phyloP scores from a whole-genome alignment of 2,113 vertebrate genomes.

The Scytalopus superciliaris region DNA sequence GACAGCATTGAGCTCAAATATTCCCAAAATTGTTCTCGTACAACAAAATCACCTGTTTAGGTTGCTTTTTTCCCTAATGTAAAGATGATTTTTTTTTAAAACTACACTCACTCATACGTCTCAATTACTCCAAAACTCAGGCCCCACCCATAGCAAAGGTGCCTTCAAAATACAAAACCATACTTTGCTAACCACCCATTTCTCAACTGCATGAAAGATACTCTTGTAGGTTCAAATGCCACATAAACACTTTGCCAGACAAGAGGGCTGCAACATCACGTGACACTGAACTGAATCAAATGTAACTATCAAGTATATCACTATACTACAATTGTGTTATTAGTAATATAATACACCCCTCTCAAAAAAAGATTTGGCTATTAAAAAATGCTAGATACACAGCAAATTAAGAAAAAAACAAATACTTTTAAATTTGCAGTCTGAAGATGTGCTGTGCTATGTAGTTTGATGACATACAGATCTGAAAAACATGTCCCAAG shows the following conservation, averaged over 20 bases:
- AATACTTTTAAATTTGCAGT: neutral
- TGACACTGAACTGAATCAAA: neutral
- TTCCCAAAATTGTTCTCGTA: neutral
- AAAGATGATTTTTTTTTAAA: neutral
- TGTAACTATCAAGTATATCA: neutral
- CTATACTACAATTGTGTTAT: neutral
- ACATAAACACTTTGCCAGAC: neutral
- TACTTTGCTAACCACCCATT: neutral
- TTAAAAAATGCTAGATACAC: neutral
- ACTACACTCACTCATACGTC: neutral
- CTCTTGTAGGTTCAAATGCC: neutral
- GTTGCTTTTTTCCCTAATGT: fast-evolving
- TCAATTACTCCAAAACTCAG: neutral
- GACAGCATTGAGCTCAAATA: neutral
- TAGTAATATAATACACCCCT: neutral
- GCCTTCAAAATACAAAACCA: neutral
- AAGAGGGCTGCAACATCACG: neutral
- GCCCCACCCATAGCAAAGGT: neutral
- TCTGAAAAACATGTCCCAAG: neutral
- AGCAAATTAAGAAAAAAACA: neutral
- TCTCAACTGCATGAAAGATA: neutral
- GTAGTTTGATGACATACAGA: fast-evolving
- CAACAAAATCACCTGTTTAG: neutral
- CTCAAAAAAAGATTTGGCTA: neutral
- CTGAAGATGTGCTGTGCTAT: neutral